phyloP scores from a whole-genome alignment of 2,888 invertebrate species.

The Cantharis rufa region DNA sequence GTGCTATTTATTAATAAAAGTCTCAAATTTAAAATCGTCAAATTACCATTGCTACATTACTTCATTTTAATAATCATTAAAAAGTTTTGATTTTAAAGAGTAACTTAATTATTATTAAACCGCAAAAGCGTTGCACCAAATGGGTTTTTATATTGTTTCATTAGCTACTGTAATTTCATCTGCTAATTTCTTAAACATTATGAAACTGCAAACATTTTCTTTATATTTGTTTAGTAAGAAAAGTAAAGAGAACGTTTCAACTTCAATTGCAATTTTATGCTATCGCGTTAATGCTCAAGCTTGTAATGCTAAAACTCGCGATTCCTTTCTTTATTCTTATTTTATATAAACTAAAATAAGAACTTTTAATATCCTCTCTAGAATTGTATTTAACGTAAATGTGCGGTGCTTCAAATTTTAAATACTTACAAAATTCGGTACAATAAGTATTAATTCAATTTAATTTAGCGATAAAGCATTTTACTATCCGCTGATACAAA shows the following conservation, averaged over 20 bases:
- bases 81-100: conserved; percentile 1
- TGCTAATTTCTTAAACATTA: conserved; percentile 25
- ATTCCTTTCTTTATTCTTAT: conserved; percentile 11
- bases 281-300: conserved; percentile 21
- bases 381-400: neutral
- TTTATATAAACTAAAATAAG: conserved; percentile 14
- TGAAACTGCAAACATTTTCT: conserved; percentile 26
- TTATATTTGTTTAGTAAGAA: conserved; percentile 24
- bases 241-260: conserved; percentile 26
- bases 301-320: conserved; percentile 12
- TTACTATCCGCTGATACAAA: too few relatives aligned
- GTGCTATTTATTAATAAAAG: neutral
- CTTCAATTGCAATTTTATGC: conserved; percentile 28
- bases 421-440: neutral
- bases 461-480: too few relatives aligned
- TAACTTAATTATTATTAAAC: conserved; percentile 18
- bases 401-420: neutral
- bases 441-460: neutral
- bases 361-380: conserved; percentile 25
- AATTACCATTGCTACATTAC: neutral
- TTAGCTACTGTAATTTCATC: conserved; percentile 25
- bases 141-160: conserved; percentile 28
- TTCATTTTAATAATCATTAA: neutral
- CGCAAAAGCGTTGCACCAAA: conserved; percentile 7
- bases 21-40: neutral